Base-by-base conservation (phyloP, 2,888 invertebrate species). In the Microplitis deprimator region DNA sequence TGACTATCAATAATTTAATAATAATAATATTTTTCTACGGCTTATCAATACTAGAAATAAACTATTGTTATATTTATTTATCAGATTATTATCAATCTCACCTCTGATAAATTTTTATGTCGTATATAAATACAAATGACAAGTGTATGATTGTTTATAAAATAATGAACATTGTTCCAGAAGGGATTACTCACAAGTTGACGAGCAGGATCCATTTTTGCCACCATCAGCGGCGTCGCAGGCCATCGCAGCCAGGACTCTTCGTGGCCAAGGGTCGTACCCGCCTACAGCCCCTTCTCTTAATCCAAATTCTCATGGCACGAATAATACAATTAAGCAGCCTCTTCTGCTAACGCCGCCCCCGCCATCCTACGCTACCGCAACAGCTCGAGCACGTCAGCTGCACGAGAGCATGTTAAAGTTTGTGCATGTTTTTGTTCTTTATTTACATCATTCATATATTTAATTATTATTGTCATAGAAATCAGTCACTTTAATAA, bases 141-240 rank as follows among this genome's bases (percentile, higher is more conserved):
- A 41, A 50, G 8, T 64, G 50, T 50, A 4, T 29, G 29, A 29
- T 50, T 50, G 8, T 13, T 13, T 13, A 50, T 13, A 13, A 10
- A 39, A 72, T 13, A 72, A 62, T 17, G 41, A 72, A 40, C 29
- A 41, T 80, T 82, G 85, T 91, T 91, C 20, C 91, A 95, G 95
- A 90, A 94, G 94, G 82, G 93, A 94, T 88, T 95, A 95, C 85
- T 93, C 94, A 79, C 96, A 95, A 89, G 94, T 95, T 82, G 96
- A 96, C 90, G 96, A 96, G 89, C 95, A 95, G 80, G 96, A 95
- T 82, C 95, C 95, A 79, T 95, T 95, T 91, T 91, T 95, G 84
- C 94, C 95, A 71, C 90, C 93, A 82, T 89, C 92, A 82, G 91
- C 91, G 77, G 90, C 92, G 82, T 90, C 92, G 85, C 89, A 92